phyloP scores from a whole-genome alignment of 2,113 vertebrate genomes.

The Clinocottus analis region DNA sequence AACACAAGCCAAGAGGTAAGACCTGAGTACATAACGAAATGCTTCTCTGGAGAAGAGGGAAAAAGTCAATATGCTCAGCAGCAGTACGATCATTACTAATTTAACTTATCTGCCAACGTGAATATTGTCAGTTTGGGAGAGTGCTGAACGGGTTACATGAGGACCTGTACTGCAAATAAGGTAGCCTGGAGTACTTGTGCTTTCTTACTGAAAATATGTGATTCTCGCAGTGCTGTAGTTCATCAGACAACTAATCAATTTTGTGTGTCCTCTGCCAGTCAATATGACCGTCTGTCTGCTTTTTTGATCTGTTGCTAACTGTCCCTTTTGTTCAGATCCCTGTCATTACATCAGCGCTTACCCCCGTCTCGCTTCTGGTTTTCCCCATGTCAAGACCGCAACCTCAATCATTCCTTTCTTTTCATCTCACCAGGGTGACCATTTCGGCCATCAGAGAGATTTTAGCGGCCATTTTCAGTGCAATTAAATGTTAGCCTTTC shows the following conservation, averaged over 20 bases:
- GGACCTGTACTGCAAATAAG: constrained; percentile 20
- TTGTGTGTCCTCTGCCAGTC: constrained; percentile 24
- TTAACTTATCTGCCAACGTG: constrained; percentile 65
- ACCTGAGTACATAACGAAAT: constrained; percentile 30
- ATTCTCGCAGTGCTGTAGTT: neutral
- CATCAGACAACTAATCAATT: constrained; percentile 36
- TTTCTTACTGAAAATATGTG: constrained; percentile 19
- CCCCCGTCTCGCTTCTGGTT: neutral
- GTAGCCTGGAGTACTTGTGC: constrained; percentile 21
- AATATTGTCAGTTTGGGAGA: constrained; percentile 58
- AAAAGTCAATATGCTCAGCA: constrained; percentile 61
- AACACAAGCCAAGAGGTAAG: constrained; percentile 28
- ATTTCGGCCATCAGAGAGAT: constrained; percentile 55
- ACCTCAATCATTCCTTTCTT: constrained; percentile 7
- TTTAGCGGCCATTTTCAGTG: constrained; percentile 70
- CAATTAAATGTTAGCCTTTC: constrained; percentile 76
- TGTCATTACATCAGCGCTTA: constrained; percentile 43
- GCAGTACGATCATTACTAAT: constrained; percentile 72
- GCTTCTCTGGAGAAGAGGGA: constrained; percentile 23
- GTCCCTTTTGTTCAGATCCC: constrained; percentile 32
- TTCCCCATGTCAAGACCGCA: constrained; percentile 16
- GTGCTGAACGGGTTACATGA: constrained; percentile 55
- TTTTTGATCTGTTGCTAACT: constrained; percentile 22
- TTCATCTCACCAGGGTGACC: constrained; percentile 48
- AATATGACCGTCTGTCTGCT: too few species aligned